phyloP scores from a whole-genome alignment of 92 coral and sea anemone species.

The Anthopleura xanthogrammica region DNA sequence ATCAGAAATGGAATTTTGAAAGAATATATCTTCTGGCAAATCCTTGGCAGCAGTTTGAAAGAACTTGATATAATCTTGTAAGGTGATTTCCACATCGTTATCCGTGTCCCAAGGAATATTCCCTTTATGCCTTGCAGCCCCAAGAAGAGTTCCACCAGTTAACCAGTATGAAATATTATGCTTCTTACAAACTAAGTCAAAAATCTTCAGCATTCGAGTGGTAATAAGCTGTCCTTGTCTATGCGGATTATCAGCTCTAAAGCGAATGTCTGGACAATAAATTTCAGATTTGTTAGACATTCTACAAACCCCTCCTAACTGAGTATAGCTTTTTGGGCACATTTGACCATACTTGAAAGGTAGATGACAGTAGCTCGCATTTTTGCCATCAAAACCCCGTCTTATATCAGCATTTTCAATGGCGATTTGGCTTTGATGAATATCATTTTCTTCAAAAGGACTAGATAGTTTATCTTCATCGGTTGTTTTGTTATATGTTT shows the following conservation, averaged over 20 bases:
- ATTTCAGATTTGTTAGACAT: not conserved
- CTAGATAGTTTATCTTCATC: not conserved
- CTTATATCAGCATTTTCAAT: not conserved
- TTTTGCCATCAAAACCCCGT: not conserved
- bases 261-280: conserved; percentile 64
- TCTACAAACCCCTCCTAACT: conserved; percentile 53
- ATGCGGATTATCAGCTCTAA: not conserved
- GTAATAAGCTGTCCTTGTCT: conserved; percentile 55
- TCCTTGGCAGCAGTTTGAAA: conserved; percentile 54
- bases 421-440: not conserved
- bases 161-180: conserved; percentile 63
- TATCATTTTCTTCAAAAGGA: not conserved
- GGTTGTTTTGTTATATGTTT: not conserved
- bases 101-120: conserved; percentile 82
- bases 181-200: conserved; percentile 61
- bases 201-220: conserved; percentile 49
- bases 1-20: conserved; percentile 63
- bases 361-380: conserved; percentile 8
- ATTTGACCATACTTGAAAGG: conserved; percentile 40
- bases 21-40: conserved; percentile 59
- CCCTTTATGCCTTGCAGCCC: conserved; percentile 76
- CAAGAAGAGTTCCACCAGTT: conserved; percentile 60
- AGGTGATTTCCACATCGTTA: conserved; percentile 55
- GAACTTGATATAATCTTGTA: conserved; percentile 57
- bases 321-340: conserved; percentile 68